Evolutionary conservation across 2,888 invertebrate genomes (phyloP).

Genomic region (Epsilonema sp.): DNA sequence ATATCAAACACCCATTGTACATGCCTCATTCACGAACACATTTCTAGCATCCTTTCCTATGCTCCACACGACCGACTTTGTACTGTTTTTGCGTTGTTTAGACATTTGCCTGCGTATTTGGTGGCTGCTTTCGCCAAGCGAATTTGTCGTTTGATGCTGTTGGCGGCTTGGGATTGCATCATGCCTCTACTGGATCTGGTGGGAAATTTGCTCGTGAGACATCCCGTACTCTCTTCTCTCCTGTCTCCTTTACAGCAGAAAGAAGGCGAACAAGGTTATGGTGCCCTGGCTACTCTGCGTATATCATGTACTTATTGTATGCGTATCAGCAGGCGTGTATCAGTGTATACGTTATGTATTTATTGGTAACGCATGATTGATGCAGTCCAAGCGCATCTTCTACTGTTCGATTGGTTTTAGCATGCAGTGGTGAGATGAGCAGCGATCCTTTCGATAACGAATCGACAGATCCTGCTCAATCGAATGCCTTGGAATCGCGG

Average conservation of each 20-base stretch:
- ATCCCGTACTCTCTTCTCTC: slow-evolving; percentile 47
- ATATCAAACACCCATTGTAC: background rate
- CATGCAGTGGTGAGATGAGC: slow-evolving; percentile 22
- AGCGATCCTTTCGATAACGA: slow-evolving; percentile 65
- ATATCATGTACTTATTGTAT: slow-evolving; percentile 3
- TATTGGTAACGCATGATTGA: too few species aligned
- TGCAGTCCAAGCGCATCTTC: too few species aligned
- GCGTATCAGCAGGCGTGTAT: too few species aligned
- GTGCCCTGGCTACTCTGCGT: background rate
- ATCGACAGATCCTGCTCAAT: slow-evolving; percentile 53
- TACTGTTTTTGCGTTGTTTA: too few species aligned
- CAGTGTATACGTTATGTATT: too few species aligned
- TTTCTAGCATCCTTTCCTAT: too few species aligned
- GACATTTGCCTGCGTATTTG: slow-evolving; percentile 67
- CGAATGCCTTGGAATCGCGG: slow-evolving; percentile 64
- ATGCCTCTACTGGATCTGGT: slow-evolving; percentile 57
- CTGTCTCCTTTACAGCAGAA: too few species aligned
- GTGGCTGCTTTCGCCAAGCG: slow-evolving; percentile 84
- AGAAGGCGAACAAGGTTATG: too few species aligned
- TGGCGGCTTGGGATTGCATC: slow-evolving; percentile 60
- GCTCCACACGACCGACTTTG: too few species aligned
- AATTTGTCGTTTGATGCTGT: slow-evolving; percentile 56
- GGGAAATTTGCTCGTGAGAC: slow-evolving; percentile 60
- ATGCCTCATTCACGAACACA: too few species aligned
- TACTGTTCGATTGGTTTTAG: too few species aligned